These are phyloP conservation scores for Balaenoptera acutorostrata DNA, from an alignment of 2,113 vertebrate species.

Conservation along the genomic window DNA sequence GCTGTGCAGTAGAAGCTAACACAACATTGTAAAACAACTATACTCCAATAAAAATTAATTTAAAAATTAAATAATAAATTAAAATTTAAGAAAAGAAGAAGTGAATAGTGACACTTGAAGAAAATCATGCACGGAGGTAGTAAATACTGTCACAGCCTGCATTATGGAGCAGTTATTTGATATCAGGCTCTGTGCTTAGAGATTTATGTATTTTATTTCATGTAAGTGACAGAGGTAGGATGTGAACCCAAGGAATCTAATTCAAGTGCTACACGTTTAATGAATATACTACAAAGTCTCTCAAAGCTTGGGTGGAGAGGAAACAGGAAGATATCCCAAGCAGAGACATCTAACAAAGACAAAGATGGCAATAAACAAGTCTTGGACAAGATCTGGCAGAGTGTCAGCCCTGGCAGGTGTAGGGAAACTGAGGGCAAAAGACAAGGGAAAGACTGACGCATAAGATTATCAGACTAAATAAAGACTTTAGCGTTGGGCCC, in stretches of 20 bases:
- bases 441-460: neutral
- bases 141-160: neutral
- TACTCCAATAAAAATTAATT: too few species aligned
- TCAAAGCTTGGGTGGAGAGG: neutral
- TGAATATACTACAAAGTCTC: constrained; percentile 19
- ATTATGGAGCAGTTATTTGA: constrained; percentile 10
- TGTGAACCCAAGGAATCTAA: constrained; percentile 25
- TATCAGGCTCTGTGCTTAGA: constrained; percentile 11
- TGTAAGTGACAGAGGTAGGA: constrained; percentile 14
- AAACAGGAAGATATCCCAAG: neutral
- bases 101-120: neutral
- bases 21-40: too few species aligned
- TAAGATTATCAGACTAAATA: neutral
- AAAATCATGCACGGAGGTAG: neutral
- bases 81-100: neutral
- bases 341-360: constrained; percentile 16
- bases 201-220: constrained; percentile 47
- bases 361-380: neutral
- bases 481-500: neutral
- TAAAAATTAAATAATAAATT: too few species aligned
- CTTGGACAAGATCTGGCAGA: neutral
- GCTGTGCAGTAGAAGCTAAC: too few species aligned
- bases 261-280: constrained; percentile 2
- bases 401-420: neutral
- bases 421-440: neutral